phyloP scores from a whole-genome alignment of 2,797 vertebrate species.

The Uromys caudimaculatus region DNA sequence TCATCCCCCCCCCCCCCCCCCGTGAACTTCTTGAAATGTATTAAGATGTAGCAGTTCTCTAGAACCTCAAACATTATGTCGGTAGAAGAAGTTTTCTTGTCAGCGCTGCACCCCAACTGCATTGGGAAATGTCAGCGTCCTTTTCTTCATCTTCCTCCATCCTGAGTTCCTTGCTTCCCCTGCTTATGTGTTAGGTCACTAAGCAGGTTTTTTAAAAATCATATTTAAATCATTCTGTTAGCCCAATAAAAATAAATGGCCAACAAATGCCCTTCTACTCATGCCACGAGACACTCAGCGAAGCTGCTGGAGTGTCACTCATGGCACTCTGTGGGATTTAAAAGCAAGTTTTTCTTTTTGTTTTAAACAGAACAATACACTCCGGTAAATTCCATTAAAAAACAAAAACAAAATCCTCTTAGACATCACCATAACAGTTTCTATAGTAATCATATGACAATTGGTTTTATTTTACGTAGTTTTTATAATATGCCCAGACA shows the following conservation, averaged over 20 bases:
- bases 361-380: not conserved
- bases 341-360: slow-evolving; percentile 29
- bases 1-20: too few species aligned
- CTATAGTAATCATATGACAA: slow-evolving; percentile 11
- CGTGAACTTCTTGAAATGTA: slow-evolving; percentile 5
- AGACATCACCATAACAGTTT: slow-evolving; percentile 33
- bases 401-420: not conserved
- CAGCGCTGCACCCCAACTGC: not conserved
- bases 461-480: slow-evolving; percentile 32
- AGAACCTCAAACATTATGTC: slow-evolving; percentile 20
- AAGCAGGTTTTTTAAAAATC: not conserved
- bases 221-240: slow-evolving; percentile 7
- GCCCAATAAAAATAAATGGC: not conserved
- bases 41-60: not conserved
- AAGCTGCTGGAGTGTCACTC: not conserved
- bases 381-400: slow-evolving; percentile 37
- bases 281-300: not conserved
- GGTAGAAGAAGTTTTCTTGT: not conserved
- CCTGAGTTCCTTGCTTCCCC: slow-evolving; percentile 7
- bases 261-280: slow-evolving; percentile 9
- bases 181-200: not conserved
- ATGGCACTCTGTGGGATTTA: not conserved
- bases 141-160: not conserved
- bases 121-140: not conserved
- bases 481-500: not conserved